Percentiles rank a stretch among this genome's conserved stretches.
These are phyloP conservation scores for Bombylius major DNA, from an alignment of 2,888 invertebrate genomes.

Conservation along the genomic window DNA sequence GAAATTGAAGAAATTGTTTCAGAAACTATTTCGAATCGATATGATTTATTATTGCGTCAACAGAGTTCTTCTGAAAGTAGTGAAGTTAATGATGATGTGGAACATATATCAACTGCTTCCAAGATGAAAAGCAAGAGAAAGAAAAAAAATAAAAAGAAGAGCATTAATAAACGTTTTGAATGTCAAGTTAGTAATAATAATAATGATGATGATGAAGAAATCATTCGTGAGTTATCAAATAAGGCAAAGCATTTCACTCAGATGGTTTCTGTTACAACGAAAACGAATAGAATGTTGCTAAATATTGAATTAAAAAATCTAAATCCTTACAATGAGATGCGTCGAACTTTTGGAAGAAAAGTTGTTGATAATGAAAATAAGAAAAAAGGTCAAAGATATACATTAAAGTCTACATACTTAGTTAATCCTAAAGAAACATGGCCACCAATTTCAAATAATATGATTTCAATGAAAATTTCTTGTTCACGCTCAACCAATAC, in stretches of 20 bases:
- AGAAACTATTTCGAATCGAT: conserved; percentile 49
- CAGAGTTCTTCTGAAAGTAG: conserved; percentile 54
- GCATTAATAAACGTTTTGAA: conserved; percentile 11
- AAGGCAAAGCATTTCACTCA: conserved; percentile 19
- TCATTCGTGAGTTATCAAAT: conserved; percentile 24
- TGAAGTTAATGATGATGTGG: conserved; percentile 47
- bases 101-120: conserved; percentile 7
- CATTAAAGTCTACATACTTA: conserved; percentile 51
- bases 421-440: conserved; percentile 58
- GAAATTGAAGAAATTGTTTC: conserved; percentile 43
- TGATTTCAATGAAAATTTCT: conserved; percentile 56
- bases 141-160: too few species aligned
- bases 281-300: conserved; percentile 52
- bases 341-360: conserved; percentile 67
- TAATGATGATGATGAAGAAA: conserved; percentile 14
- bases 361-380: conserved; percentile 57
- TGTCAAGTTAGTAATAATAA: conserved; percentile 25
- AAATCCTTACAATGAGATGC: conserved; percentile 69
- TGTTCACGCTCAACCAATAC: conserved; percentile 24
- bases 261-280: not conserved
- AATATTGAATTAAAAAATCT: conserved; percentile 56
- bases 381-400: conserved; percentile 41
- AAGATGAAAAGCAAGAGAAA: not conserved
- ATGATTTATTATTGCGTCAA: conserved; percentile 59
- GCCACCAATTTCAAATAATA: conserved; percentile 56